Evolutionary conservation across 35 echinoderm and acorn worm species (phyloP).

Genomic region (Apostichopus japonicus): DNA sequence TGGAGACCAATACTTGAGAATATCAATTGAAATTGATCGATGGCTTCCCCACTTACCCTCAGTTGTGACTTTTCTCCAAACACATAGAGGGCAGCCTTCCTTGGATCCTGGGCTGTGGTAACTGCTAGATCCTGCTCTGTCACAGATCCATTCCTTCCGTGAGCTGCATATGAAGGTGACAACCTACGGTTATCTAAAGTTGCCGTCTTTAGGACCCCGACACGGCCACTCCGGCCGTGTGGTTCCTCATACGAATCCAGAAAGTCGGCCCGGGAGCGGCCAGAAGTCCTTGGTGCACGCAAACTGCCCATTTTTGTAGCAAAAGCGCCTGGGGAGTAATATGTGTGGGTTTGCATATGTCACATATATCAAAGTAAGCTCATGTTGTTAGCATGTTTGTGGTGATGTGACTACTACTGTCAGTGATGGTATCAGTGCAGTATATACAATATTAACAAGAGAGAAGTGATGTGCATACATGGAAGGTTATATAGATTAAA

Average conservation of each 20-base stretch:
- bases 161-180: slow-evolving; percentile 66
- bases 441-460: no score
- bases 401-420: background rate
- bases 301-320: slow-evolving; percentile 67
- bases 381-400: slow-evolving; percentile 15
- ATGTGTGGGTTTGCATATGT: slow-evolving; percentile 38
- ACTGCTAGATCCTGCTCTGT: slow-evolving; percentile 83
- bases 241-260: slow-evolving; percentile 20
- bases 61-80: slow-evolving; percentile 99
- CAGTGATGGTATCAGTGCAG: background rate
- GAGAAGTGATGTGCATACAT: no score
- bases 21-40: background rate
- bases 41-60: slow-evolving; percentile 66
- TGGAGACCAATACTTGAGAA: no score
- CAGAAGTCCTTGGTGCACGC: slow-evolving; percentile 46
- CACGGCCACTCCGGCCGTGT: slow-evolving; percentile 1
- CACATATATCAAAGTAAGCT: slow-evolving; percentile 8
- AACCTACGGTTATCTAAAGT: slow-evolving; percentile 59
- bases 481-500: no score
- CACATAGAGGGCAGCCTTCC: slow-evolving; percentile 95
- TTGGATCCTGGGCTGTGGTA: slow-evolving; percentile 71
- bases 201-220: slow-evolving; percentile 25
- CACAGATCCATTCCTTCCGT: slow-evolving; percentile 76
- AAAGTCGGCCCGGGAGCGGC: slow-evolving; percentile 14
- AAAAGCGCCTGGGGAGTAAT: slow-evolving; percentile 65